Evolutionary conservation across 2,113 vertebrate genomes (phyloP).

Genomic region (Chionomys nivalis): DNA sequence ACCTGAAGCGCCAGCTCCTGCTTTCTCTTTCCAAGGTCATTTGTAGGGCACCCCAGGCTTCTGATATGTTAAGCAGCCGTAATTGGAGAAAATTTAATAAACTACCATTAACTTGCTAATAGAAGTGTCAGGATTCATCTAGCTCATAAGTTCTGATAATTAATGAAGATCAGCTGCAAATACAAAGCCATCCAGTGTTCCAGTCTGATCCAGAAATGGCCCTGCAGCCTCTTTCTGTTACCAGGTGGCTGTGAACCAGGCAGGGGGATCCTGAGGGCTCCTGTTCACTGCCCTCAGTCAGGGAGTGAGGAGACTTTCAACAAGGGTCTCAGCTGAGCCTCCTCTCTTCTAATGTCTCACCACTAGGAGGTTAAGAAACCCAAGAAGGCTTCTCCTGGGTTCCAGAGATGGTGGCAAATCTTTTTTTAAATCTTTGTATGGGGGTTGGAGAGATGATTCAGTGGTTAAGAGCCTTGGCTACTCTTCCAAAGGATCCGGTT

Average conservation of each 20-base stretch:
- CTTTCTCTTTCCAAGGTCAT: slow-evolving; percentile 24
- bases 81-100: slow-evolving; percentile 54
- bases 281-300: neutral
- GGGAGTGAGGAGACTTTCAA: neutral
- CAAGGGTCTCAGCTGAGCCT: neutral
- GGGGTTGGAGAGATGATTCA: neutral
- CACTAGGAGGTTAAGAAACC: neutral
- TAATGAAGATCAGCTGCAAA: neutral
- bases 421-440: neutral
- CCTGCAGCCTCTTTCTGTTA: neutral
- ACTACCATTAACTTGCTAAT: slow-evolving; percentile 37
- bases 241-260: neutral
- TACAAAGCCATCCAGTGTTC: neutral
- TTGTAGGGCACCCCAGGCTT: neutral
- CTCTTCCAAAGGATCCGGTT: neutral
- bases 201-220: neutral
- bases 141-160: slow-evolving; percentile 2
- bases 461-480: neutral
- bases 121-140: slow-evolving; percentile 15
- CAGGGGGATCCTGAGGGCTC: neutral
- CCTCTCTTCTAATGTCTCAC: too few relatives aligned
- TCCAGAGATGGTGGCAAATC: neutral
- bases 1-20: neutral
- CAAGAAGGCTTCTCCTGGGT: neutral
- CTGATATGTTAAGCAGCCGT: slow-evolving; percentile 24